Conservation (phyloP, 2,113 vertebrate genomes). For the Serilophus lunatus region DNA sequence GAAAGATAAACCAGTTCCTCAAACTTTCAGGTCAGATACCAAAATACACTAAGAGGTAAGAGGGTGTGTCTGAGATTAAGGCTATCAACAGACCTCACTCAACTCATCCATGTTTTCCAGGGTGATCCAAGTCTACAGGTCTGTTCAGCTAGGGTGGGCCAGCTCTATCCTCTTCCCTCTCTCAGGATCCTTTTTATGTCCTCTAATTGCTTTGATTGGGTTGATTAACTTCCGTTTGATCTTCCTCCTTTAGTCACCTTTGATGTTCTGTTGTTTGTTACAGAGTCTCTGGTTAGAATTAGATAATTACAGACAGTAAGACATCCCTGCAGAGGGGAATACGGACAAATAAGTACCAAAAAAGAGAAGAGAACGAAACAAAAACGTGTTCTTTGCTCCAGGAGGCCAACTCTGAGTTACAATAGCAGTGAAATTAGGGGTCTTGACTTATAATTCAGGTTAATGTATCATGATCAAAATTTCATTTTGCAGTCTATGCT, state of each 20-base stretch:
- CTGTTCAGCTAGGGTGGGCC: not conserved
- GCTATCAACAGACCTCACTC: not conserved
- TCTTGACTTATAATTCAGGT: not conserved
- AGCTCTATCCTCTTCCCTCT: not conserved
- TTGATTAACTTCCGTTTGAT: constrained; percentile 32
- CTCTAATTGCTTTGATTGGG: constrained; percentile 1
- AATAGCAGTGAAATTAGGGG: not conserved
- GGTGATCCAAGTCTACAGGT: not conserved
- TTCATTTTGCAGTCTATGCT: not conserved
- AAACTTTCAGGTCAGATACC: not conserved
- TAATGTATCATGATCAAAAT: not conserved
- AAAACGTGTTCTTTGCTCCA: not conserved
- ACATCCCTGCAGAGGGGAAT: not conserved
- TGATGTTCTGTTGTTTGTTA: constrained; percentile 43
- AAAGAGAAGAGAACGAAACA: not conserved
- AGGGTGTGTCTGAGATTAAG: not conserved
- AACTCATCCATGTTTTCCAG: not conserved
- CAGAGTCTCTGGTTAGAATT: not conserved
- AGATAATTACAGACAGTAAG: not conserved
- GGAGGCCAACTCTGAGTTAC: not conserved
- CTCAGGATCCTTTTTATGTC: not conserved
- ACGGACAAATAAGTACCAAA: not conserved
- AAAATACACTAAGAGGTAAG: not conserved
- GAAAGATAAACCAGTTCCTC: not conserved
- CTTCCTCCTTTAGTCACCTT: constrained; percentile 11